Evolutionary conservation across 1,140 invertebrate species (phyloP).

Genomic region (Probaryconus sp.): DNA sequence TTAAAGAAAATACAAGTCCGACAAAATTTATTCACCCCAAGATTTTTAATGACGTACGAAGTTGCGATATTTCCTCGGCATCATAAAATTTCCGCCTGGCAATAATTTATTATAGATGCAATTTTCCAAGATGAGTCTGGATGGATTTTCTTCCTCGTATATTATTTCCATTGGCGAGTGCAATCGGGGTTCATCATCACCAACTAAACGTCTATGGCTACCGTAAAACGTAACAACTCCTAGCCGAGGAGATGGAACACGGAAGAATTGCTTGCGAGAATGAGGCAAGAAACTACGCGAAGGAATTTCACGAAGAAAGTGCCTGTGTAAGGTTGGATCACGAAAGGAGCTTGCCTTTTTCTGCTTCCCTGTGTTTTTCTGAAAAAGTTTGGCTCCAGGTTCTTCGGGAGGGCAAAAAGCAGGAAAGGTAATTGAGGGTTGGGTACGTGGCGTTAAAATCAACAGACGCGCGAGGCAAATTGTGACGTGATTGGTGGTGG

Average conservation of each 20-base stretch:
- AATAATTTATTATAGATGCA: too few species aligned
- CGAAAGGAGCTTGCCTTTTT: slow-evolving; percentile 9
- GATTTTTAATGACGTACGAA: too few species aligned
- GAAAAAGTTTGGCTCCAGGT: too few species aligned
- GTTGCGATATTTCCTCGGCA: too few species aligned
- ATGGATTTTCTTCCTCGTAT: slow-evolving; percentile 30
- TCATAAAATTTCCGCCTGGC: too few species aligned
- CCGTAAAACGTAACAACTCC: slow-evolving; percentile 33
- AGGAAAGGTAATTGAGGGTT: slow-evolving; percentile 13
- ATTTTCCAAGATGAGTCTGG: slow-evolving; percentile 45
- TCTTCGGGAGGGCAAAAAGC: neutral
- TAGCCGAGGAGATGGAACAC: slow-evolving; percentile 20
- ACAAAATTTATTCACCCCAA: too few species aligned
- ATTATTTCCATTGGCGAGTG: slow-evolving; percentile 41
- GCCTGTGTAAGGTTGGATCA: slow-evolving; percentile 1
- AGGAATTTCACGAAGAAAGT: slow-evolving; percentile 35
- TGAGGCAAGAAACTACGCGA: slow-evolving; percentile 31
- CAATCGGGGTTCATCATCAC: slow-evolving; percentile 39
- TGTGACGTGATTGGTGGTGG: too few species aligned
- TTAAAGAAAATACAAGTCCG: too few species aligned
- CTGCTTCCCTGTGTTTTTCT: neutral
- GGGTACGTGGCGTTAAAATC: slow-evolving; percentile 25
- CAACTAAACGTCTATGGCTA: slow-evolving; percentile 31
- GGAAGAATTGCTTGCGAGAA: slow-evolving; percentile 12
- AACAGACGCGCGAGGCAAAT: slow-evolving; percentile 1